These are phyloP conservation scores for Aspidiotus rigidus DNA, from an alignment of 2,888 invertebrate genomes.

Conservation along the genomic window DNA sequence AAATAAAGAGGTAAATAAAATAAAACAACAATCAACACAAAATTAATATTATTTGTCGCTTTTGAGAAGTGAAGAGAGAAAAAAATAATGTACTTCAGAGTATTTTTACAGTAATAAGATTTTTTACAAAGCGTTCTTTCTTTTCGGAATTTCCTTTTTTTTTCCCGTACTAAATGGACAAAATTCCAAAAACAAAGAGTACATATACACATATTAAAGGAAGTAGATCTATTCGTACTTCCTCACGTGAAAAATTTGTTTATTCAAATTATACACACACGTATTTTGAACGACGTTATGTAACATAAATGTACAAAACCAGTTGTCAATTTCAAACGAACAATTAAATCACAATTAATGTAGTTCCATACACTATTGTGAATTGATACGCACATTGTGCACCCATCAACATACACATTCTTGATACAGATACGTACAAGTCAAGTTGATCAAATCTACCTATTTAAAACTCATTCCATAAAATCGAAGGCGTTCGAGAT, in stretches of 20 bases:
- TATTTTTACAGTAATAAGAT: slow-evolving; percentile 1
- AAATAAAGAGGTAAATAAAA: not conserved
- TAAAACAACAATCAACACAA: not conserved
- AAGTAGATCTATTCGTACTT: no score
- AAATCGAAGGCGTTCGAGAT: not conserved
- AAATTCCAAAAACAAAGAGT: not conserved
- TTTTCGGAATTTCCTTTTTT: not conserved
- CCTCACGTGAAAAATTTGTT: not conserved
- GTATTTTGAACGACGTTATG: not conserved
- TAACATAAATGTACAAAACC: not conserved
- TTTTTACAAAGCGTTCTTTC: not conserved
- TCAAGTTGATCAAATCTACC: not conserved
- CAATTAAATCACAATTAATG: not conserved
- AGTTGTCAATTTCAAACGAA: slow-evolving; percentile 3
- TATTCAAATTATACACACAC: not conserved
- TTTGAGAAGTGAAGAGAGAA: not conserved
- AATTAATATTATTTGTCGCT: not conserved
- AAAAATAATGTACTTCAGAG: not conserved
- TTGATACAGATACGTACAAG: not conserved
- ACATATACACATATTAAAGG: no score
- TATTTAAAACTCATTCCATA: not conserved
- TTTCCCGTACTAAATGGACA: not conserved
- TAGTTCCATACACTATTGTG: no score
- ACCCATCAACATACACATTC: no score
- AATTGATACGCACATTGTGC: no score